Evolutionary conservation across 2,888 invertebrate species (phyloP).

Genomic region (Mesorhabditis spiculigera): DNA sequence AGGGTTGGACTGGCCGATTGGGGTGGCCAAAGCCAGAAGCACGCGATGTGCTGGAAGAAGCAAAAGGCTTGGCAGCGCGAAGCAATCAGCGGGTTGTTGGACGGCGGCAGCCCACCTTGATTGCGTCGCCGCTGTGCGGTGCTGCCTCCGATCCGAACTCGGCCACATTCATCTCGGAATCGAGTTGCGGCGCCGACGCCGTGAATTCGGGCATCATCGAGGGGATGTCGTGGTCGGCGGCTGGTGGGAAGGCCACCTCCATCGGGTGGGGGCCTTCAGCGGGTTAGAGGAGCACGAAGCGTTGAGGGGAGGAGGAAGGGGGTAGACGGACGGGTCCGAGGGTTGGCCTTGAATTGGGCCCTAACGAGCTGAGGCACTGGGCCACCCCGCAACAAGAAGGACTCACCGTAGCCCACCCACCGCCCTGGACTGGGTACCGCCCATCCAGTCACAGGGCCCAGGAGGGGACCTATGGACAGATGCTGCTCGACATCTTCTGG

Average conservation of each 20-base stretch:
- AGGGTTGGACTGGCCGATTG: no score
- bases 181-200: neutral
- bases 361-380: no score
- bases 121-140: neutral
- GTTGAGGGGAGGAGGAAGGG: no score
- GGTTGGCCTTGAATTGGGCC: no score
- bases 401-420: neutral
- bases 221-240: neutral
- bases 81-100: no score
- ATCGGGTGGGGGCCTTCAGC: neutral
- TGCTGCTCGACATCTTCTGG: no score
- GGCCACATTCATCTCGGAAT: neutral
- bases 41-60: no score
- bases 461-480: no score
- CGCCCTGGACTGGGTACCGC: neutral
- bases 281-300: neutral
- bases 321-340: no score
- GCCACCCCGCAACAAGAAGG: no score
- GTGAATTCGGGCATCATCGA: constrained; percentile 1
- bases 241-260: constrained; percentile 2
- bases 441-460: neutral
- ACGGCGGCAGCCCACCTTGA: neutral
- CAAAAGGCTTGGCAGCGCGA: no score
- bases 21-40: no score
- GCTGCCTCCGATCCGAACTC: neutral